phyloP scores from a whole-genome alignment of 2,797 vertebrate genomes.

The Danio tinwini region DNA sequence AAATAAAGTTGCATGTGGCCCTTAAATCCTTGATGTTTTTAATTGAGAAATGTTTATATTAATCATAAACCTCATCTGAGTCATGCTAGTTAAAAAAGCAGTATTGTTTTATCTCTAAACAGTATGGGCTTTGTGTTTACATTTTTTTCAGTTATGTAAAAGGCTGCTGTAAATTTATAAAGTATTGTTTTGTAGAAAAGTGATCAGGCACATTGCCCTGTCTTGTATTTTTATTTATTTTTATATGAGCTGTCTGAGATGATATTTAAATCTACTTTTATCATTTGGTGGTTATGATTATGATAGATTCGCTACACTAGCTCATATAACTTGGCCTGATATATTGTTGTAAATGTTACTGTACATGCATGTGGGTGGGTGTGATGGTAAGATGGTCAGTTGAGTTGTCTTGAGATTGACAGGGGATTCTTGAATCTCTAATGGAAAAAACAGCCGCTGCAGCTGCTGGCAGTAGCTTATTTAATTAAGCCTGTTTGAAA shows the following conservation, averaged over 20 bases:
- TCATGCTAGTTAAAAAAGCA: no score
- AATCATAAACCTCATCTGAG: no score
- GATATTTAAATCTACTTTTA: not conserved
- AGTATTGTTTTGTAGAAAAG: not conserved
- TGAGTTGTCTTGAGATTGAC: slow-evolving; percentile 38
- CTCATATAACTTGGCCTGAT: not conserved
- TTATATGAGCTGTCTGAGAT: slow-evolving; percentile 7
- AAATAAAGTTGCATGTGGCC: no score
- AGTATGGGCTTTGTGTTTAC: no score
- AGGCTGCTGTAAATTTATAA: not conserved
- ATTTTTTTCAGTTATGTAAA: no score
- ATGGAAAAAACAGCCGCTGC: slow-evolving; percentile 10
- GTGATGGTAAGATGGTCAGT: not conserved
- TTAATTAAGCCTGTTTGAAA: slow-evolving; percentile 35
- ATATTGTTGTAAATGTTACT: not conserved
- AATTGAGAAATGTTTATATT: no score
- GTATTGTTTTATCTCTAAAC: no score
- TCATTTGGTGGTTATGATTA: slow-evolving; percentile 6
- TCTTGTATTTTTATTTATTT: not conserved
- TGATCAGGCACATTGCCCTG: not conserved
- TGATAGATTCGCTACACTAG: not conserved
- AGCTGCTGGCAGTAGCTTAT: not conserved
- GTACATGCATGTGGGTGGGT: not conserved
- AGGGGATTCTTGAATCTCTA: slow-evolving; percentile 21
- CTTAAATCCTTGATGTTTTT: no score